Evolutionary conservation across 2,113 vertebrate genomes (phyloP).

Genomic region (Alosa alosa): DNA sequence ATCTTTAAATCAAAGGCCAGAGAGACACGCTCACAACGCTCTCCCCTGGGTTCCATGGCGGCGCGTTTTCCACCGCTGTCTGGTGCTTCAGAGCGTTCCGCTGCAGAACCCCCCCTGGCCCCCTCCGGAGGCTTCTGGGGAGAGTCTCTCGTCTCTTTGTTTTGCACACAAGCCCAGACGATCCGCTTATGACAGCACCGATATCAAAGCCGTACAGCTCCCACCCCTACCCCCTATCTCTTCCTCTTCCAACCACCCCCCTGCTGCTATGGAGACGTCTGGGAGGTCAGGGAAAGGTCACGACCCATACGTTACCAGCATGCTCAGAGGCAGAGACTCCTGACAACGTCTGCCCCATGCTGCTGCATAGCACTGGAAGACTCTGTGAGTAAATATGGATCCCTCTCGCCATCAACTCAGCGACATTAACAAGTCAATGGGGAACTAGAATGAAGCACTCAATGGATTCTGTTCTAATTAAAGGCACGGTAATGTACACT

Average conservation of each 20-base stretch:
- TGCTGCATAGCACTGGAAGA: not conserved
- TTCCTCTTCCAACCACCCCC: constrained; percentile 16
- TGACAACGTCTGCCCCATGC: not conserved
- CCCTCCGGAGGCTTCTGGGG: not conserved
- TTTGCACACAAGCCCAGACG: constrained; percentile 40
- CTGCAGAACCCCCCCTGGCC: not conserved
- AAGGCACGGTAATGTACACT: not conserved
- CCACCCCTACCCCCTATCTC: not conserved
- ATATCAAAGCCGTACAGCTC: constrained; percentile 46
- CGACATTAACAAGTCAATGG: constrained; percentile 2
- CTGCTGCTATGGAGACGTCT: constrained; percentile 31
- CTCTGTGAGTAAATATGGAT: not conserved
- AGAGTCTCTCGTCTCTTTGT: not conserved
- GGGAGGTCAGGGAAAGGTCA: constrained; percentile 58
- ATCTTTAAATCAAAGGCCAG: constrained; percentile 24
- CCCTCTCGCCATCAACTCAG: not conserved
- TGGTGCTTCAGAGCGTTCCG: not conserved
- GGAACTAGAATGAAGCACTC: not conserved
- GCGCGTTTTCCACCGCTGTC: not conserved
- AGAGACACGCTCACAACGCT: constrained; percentile 17
- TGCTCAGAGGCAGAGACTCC: not conserved
- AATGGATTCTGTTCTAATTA: constrained; percentile 15
- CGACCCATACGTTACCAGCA: constrained; percentile 31
- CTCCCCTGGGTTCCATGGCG: not conserved
- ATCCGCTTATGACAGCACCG: constrained; percentile 32